Conservation (phyloP, 2,888 invertebrate genomes). For the Willowsia nigromaculata region DNA sequence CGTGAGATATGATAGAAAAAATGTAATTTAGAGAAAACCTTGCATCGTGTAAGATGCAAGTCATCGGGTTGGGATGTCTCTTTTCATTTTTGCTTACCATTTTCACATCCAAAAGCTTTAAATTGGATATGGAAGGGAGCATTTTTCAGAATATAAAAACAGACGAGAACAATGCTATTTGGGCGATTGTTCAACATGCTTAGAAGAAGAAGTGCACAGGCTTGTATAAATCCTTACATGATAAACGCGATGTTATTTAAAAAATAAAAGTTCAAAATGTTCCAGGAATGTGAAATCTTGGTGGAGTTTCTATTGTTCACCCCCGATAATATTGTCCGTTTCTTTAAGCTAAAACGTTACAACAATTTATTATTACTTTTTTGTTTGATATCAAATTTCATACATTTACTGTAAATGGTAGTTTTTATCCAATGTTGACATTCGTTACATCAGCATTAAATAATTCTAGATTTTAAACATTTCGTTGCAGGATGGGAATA, state of each 20-base stretch:
- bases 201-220: neutral
- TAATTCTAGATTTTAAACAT: no score
- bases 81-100: slow-evolving; percentile 1
- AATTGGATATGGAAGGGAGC: slow-evolving; percentile 35
- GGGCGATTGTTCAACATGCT: neutral
- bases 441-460: slow-evolving; percentile 61
- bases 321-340: neutral
- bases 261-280: slow-evolving; percentile 11
- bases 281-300: slow-evolving; percentile 62
- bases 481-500: no score
- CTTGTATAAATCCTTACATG: neutral
- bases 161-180: neutral
- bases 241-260: neutral
- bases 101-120: slow-evolving; percentile 34
- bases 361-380: neutral
- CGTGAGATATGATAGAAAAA: slow-evolving; percentile 50
- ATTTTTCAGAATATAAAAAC: neutral
- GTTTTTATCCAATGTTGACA: slow-evolving; percentile 30
- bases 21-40: slow-evolving; percentile 15
- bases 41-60: slow-evolving; percentile 57
- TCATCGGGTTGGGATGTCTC: slow-evolving; percentile 50
- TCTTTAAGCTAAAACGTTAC: neutral
- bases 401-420: neutral
- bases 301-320: slow-evolving; percentile 19
- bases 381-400: neutral